Evolutionary conservation across 2,113 vertebrate genomes (phyloP), one percentile per base, ranked within the genome.

Genomic region (Elachura formosa): DNA sequence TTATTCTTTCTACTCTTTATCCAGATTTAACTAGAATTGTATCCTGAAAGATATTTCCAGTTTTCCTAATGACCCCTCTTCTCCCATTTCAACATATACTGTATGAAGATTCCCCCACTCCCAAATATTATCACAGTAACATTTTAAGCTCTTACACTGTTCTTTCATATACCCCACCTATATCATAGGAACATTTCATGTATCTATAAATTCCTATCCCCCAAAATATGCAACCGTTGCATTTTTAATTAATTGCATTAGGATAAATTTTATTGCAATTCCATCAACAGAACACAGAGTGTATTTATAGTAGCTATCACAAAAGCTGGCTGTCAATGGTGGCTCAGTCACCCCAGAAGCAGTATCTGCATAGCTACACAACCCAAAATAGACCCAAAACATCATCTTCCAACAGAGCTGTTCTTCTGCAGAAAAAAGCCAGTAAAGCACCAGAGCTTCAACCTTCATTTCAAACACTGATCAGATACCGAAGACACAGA

Each of bases 391-490:
- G 76, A 84, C 22, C 5, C 5, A 5, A 88, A 92, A 40, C 45
- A 67, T 24, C 74, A 58, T 49, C 52, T 89, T 90, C 77, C 41
- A 78, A 87, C 55, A 29, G 25, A 92, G 59, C 76, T 55, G 28
- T 83, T 93, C 41, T 67, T 73, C 72, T 69, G 59, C 81, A 91
- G 69, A 55, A 95, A 78, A 73, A 71, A 52, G 41, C 76, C 73
- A 91, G 59, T 76, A 89, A 73, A 94, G 63, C 58, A 94, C 19
- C 77, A 87, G 66, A 91, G 78, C 58, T 85, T 89, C 87, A 66
- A 94, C 66, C 77, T 87, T 78, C 38, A 31, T 74, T 93, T 89
- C 69, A 68, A 89, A 94, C 52, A 82, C 49, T 31, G 34, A 84
- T 59, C 52, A 95, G 87, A 85, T 1, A 34, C n/a, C 49, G 2